These are phyloP conservation scores for Pimephales promelas DNA, from an alignment of 2,113 vertebrate species.

Conservation along the genomic window DNA sequence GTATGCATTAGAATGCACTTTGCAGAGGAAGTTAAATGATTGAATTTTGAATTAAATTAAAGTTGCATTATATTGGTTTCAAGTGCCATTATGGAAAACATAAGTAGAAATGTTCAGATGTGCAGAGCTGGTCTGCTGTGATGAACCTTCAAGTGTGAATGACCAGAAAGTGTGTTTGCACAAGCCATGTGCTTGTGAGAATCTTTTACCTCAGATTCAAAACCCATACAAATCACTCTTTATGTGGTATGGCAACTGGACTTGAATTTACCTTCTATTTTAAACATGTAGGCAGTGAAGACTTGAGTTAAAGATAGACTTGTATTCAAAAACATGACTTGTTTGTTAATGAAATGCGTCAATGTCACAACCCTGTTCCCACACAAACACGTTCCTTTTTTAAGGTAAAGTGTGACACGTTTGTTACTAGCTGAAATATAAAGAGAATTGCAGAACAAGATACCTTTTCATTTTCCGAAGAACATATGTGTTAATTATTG, in stretches of 20 bases:
- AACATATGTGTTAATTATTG: no score
- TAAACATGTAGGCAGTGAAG: background rate
- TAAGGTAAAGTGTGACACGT: background rate
- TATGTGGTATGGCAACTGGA: background rate
- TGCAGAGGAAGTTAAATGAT: background rate
- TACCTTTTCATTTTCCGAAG: no score
- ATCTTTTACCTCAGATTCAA: background rate
- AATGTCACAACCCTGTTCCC: background rate
- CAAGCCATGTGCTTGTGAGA: conserved; percentile 1
- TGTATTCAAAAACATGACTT: background rate
- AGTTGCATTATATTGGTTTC: background rate
- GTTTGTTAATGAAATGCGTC: background rate
- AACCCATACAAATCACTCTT: background rate
- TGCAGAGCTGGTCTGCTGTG: background rate
- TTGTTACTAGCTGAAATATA: background rate
- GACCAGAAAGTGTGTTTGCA: conserved; percentile 8
- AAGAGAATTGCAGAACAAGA: no score
- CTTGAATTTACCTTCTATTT: background rate
- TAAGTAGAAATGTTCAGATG: background rate
- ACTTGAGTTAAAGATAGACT: no score
- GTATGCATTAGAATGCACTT: background rate
- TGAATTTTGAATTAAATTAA: background rate
- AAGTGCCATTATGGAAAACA: background rate
- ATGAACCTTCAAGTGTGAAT: conserved; percentile 2
- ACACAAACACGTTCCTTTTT: background rate